These are phyloP conservation scores for Drosophila funebris DNA, from an alignment of 1,140 invertebrate species.

Conservation along the genomic window DNA sequence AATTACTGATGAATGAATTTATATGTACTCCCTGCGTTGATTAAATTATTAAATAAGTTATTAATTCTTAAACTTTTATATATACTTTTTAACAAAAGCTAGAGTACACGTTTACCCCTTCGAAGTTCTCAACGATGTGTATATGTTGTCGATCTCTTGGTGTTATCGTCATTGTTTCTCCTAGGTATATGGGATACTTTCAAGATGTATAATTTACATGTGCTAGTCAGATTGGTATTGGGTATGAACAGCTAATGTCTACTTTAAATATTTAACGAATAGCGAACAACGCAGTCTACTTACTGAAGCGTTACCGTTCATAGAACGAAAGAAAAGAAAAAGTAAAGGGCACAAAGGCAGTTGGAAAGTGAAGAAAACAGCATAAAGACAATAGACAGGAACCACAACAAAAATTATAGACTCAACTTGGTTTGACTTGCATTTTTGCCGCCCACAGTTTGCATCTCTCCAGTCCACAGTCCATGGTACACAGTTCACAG, in stretches of 20 bases:
- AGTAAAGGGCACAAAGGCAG: not conserved
- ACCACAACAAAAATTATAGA: constrained; percentile 81
- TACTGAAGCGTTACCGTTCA: constrained; percentile 20
- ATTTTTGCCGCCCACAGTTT: constrained; percentile 51
- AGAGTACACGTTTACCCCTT: too few species aligned
- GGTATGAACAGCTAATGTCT: constrained; percentile 26
- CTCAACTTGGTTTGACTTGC: constrained; percentile 67
- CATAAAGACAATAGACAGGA: constrained; percentile 80
- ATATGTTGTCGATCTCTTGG: too few species aligned
- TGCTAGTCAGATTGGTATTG: not conserved
- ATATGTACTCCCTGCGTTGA: too few species aligned
- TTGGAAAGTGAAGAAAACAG: constrained; percentile 13
- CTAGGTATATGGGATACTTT: not conserved
- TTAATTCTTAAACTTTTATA: too few species aligned
- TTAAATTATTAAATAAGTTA: too few species aligned
- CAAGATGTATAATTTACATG: constrained; percentile 9
- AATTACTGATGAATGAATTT: too few species aligned
- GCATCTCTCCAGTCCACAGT: not conserved
- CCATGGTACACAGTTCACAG: not conserved
- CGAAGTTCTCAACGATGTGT: too few species aligned
- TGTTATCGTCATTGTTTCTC: too few species aligned
- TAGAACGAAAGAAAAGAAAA: not conserved
- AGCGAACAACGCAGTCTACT: constrained; percentile 41
- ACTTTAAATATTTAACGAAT: constrained; percentile 68
- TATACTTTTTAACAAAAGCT: too few species aligned